Conservation (phyloP, 2,113 vertebrate genomes). For the Cryptotis parvus region DNA sequence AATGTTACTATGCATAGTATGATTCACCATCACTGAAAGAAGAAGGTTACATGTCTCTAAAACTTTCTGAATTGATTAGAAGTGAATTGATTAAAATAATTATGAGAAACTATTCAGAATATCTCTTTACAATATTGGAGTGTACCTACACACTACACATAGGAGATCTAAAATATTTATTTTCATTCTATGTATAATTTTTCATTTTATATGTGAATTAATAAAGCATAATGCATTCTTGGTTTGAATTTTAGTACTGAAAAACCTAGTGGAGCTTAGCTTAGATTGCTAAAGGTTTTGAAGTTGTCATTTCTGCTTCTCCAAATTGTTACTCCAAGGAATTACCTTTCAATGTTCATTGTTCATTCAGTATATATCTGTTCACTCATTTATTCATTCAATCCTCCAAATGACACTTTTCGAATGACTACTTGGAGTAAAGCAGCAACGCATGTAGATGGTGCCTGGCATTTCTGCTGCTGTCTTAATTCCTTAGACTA, state of each 20-base stretch:
- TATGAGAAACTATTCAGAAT: conserved; percentile 50
- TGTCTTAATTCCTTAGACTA: conserved; percentile 56
- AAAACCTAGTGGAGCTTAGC: conserved; percentile 2
- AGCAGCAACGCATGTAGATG: conserved; percentile 40
- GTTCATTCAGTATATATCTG: conserved; percentile 40
- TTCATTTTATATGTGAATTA: conserved; percentile 58
- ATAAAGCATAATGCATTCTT: conserved; percentile 52
- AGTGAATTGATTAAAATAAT: conserved; percentile 61
- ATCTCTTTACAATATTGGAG: conserved; percentile 50
- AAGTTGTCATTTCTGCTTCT: conserved; percentile 48
- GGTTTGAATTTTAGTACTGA: conserved; percentile 47
- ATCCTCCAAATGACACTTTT: conserved; percentile 52
- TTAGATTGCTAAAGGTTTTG: conserved; percentile 49
- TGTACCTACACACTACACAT: neutral
- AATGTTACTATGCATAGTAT: neutral
- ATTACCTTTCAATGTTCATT: conserved; percentile 60
- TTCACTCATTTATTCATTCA: conserved; percentile 54
- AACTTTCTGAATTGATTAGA: conserved; percentile 35
- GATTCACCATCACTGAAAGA: neutral
- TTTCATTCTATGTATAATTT: conserved; percentile 5
- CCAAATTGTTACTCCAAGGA: conserved; percentile 42
- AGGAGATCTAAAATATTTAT: neutral
- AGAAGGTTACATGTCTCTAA: conserved; percentile 53
- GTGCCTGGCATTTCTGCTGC: neutral
- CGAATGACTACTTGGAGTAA: conserved; percentile 39